Evolutionary conservation across 92 coral and sea anemone genomes (phyloP).

Genomic region (Muricea muricata): DNA sequence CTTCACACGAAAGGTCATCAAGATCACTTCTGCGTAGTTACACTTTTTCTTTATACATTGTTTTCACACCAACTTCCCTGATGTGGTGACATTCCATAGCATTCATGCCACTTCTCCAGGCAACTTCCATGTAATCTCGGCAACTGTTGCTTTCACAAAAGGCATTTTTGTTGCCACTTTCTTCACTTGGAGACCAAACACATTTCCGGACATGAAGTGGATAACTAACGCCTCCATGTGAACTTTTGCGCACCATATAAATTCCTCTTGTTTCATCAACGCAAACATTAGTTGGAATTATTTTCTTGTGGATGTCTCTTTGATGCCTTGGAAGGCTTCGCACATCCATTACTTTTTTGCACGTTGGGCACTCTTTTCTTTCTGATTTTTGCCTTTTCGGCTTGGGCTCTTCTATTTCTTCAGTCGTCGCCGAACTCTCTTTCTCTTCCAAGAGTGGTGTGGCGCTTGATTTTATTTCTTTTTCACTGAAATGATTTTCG

Average conservation of each 20-base stretch:
- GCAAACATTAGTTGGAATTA: conserved; percentile 6
- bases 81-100: conserved; percentile 54
- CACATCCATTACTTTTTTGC: conserved; percentile 57
- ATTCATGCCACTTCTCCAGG: conserved; percentile 72
- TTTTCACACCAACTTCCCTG: conserved; percentile 35
- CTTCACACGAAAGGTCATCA: conserved; percentile 43
- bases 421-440: not conserved
- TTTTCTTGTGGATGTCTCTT: conserved; percentile 24
- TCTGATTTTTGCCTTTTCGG: conserved; percentile 3
- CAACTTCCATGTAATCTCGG: conserved; percentile 52
- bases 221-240: conserved; percentile 55
- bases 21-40: conserved; percentile 16
- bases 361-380: conserved; percentile 48
- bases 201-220: conserved; percentile 62
- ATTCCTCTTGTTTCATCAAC: conserved; percentile 49
- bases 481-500: not conserved
- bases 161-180: not conserved
- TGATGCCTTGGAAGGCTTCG: conserved; percentile 58
- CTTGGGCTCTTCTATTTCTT: not conserved
- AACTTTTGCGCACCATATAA: conserved; percentile 50
- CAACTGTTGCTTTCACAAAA: conserved; percentile 13
- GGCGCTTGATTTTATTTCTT: not conserved
- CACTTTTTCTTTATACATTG: conserved; percentile 1
- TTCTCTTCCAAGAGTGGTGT: not conserved
- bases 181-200: not conserved